Evolutionary conservation across 2,797 vertebrate genomes (phyloP), one percentile per base, ranked within the genome.

Genomic region (Bufotes viridis): DNA sequence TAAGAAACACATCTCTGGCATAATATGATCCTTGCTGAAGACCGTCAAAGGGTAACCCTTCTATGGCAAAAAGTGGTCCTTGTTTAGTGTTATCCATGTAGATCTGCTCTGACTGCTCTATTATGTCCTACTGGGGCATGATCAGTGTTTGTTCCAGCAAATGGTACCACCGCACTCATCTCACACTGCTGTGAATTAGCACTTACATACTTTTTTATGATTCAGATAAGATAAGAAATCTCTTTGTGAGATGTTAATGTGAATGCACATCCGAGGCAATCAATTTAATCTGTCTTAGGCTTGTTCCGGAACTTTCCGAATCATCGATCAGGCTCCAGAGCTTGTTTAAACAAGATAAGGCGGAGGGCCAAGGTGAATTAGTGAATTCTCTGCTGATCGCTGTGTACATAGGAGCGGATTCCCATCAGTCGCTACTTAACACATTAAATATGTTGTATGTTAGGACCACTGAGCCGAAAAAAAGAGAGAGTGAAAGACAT

Each of bases 321-420:
- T 72, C 88, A 89, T 89, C 72, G 88, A 89, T 89, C 84, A 82
- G 84, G 84, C 84, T 80, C 80, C 84, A 86, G 72, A 29, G 84
- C 84, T 89, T 86, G 84, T 89, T 89, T 86, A 82, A 82, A 89
- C 88, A 89, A 89, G 88, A 89, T 89, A 89, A 89, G 84, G 60
- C 74, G 26, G 70, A 82, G 55, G 72, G 55, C 51, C 70, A 70
- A 86, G 84, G 80, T 86, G 84, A 86, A 82, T 86, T 49, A 88
- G 78, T 88, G 82, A 74, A 81, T 88, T 88, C 63, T 80, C 57
- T 55, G 82, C 24, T 80, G 82, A 88, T 61, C 76, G 60, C 76
- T 89, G 78, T 89, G 83, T 89, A 89, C 78, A 89, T 60, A 86
- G 78, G 42, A 76, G 58, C 69, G 69, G 76, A 78, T 86, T 82